Percentiles rank a stretch among this genome's conserved stretches.
Evolutionary conservation across 2,888 invertebrate species (phyloP).

Genomic region (Leptinotarsa peninsularis): DNA sequence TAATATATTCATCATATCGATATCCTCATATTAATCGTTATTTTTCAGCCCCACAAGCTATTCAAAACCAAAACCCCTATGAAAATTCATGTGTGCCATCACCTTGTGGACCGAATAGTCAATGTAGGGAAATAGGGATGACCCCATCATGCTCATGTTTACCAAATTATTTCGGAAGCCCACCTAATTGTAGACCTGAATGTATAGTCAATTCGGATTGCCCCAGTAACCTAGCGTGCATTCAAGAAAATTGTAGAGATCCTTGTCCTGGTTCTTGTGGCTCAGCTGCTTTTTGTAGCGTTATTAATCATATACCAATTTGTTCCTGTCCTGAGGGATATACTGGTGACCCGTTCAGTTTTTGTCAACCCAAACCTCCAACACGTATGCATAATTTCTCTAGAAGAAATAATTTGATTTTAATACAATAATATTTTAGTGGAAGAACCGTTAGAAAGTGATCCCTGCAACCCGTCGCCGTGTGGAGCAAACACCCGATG

Average conservation of each 20-base stretch:
- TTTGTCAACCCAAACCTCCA: conserved; percentile 60
- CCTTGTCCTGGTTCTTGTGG: conserved; percentile 77
- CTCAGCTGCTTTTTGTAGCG: conserved; percentile 72
- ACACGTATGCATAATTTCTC: conserved; percentile 53
- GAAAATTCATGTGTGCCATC: conserved; percentile 70
- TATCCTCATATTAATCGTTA: background rate
- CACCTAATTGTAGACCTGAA: conserved; percentile 71
- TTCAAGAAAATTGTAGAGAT: conserved; percentile 72
- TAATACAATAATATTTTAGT: conserved; percentile 38
- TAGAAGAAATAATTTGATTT: background rate
- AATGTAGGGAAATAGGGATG: conserved; percentile 68
- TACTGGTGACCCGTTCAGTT: conserved; percentile 73
- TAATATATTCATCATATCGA: conserved; percentile 21
- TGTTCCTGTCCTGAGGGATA: conserved; percentile 75
- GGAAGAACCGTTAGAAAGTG: conserved; percentile 62
- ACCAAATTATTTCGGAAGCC: conserved; percentile 67
- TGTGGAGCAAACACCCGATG: conserved; percentile 82
- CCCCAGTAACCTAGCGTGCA: conserved; percentile 68
- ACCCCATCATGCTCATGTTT: conserved; percentile 70
- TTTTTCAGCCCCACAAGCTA: conserved; percentile 48
- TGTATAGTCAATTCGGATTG: conserved; percentile 71
- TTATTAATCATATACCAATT: conserved; percentile 75
- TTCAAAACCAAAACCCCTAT: conserved; percentile 48
- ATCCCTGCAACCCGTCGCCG: conserved; percentile 78
- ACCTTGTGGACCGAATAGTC: conserved; percentile 72